These are phyloP conservation scores for Alethe castanea DNA, from an alignment of 2,113 vertebrate genomes.

Conservation along the genomic window DNA sequence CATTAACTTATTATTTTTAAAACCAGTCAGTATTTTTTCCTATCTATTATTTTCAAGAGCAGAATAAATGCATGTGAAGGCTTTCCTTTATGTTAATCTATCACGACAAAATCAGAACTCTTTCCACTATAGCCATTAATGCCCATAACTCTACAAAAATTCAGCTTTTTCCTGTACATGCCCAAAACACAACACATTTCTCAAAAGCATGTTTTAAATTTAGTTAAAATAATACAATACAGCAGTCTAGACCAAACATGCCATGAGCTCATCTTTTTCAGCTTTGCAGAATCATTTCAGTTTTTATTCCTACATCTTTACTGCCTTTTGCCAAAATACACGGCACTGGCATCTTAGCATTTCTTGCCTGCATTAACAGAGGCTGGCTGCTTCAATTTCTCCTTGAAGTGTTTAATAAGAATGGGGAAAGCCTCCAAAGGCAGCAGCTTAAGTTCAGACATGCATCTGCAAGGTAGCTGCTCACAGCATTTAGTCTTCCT, in stretches of 20 bases:
- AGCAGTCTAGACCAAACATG: neutral
- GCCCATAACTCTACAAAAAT: neutral
- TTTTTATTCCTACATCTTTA: neutral
- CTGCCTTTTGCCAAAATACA: constrained; percentile 16
- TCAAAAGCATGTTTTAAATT: constrained; percentile 29
- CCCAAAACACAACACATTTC: neutral
- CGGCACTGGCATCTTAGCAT: neutral
- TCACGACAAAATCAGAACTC: neutral
- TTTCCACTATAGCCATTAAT: neutral
- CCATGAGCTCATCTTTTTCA: constrained; percentile 11
- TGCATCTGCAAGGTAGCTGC: neutral
- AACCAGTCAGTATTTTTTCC: neutral
- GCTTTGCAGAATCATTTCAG: neutral
- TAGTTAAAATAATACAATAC: neutral
- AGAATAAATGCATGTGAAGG: neutral
- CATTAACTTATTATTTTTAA: neutral
- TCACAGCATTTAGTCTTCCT: neutral
- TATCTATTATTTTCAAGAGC: neutral
- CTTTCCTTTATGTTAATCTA: neutral
- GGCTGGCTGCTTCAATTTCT: neutral
- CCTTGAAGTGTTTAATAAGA: neutral
- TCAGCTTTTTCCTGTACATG: neutral
- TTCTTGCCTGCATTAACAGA: neutral
- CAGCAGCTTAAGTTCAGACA: neutral
- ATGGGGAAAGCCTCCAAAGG: neutral